A percentile compares a stretch with the other conserved stretches of the same genome.
These are phyloP conservation scores for Resseliella maxima DNA, from an alignment of 2,888 invertebrate genomes.

Conservation along the genomic window DNA sequence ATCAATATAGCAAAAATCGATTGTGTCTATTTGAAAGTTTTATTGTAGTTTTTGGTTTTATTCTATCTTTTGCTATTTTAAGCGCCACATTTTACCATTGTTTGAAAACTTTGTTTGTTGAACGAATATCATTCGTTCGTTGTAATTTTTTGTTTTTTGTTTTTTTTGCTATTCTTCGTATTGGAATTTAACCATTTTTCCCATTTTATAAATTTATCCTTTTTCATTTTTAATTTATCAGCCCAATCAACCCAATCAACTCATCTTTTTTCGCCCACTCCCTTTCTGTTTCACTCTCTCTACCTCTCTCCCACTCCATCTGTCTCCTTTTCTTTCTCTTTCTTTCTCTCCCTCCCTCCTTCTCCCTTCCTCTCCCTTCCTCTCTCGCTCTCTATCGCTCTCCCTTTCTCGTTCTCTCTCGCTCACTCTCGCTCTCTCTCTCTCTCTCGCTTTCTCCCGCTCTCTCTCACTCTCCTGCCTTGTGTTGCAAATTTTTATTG, in stretches of 20 bases:
- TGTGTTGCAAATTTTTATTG: no score
- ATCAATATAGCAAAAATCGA: neutral
- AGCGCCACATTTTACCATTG: neutral
- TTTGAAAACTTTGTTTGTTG: neutral
- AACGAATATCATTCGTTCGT: neutral
- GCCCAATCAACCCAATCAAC: neutral
- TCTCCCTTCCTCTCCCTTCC: no score
- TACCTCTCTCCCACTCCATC: no score
- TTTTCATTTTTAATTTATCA: conserved; percentile 32
- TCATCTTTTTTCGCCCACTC: neutral
- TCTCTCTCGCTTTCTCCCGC: no score
- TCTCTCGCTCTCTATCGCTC: no score
- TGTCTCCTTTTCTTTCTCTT: no score
- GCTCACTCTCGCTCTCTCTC: no score
- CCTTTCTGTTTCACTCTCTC: neutral
- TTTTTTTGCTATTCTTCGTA: no score
- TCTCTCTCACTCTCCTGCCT: no score
- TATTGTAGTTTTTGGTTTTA: neutral
- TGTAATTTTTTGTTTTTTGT: no score
- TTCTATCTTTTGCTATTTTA: neutral
- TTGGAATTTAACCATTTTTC: neutral
- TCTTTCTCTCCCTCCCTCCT: no score
- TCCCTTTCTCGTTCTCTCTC: no score
- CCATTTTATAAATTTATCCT: neutral
- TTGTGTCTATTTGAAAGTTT: neutral